Evolutionary conservation across 1,140 invertebrate genomes (phyloP).

Genomic region (Phortica variegata): DNA sequence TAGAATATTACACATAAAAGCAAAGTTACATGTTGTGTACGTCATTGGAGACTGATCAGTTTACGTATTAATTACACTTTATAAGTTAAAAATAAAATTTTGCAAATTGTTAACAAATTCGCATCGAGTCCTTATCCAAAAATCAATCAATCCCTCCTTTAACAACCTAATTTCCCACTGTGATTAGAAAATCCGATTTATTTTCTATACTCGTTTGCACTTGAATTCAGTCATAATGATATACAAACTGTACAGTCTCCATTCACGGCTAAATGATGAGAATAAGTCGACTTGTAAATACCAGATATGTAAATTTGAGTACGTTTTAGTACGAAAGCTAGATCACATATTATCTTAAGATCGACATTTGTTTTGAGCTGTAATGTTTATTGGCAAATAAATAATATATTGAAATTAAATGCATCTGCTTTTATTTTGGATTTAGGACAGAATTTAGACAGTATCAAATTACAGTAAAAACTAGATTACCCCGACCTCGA

Average conservation of each 20-base stretch:
- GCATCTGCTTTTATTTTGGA: background rate
- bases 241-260: background rate
- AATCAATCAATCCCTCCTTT: no score
- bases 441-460: background rate
- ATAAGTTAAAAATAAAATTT: conserved; percentile 4
- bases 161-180: conserved; percentile 8
- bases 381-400: conserved; percentile 4
- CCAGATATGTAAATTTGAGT: conserved; percentile 16
- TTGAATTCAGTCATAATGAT: background rate
- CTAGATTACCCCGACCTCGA: no score
- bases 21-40: conserved; percentile 19
- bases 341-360: conserved; percentile 17
- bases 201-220: conserved; percentile 5
- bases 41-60: conserved; percentile 33
- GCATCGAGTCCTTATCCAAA: no score
- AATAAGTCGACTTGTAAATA: conserved; percentile 1
- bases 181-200: conserved; percentile 1
- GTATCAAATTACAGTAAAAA: no score
- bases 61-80: background rate
- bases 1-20: conserved; percentile 9
- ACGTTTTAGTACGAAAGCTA: conserved; percentile 29
- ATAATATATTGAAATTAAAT: conserved; percentile 19
- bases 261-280: conserved; percentile 12
- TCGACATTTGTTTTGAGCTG: conserved; percentile 1
- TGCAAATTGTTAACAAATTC: conserved; percentile 4